phyloP scores from a whole-genome alignment of 2,113 vertebrate species.

The Serinus canaria region DNA sequence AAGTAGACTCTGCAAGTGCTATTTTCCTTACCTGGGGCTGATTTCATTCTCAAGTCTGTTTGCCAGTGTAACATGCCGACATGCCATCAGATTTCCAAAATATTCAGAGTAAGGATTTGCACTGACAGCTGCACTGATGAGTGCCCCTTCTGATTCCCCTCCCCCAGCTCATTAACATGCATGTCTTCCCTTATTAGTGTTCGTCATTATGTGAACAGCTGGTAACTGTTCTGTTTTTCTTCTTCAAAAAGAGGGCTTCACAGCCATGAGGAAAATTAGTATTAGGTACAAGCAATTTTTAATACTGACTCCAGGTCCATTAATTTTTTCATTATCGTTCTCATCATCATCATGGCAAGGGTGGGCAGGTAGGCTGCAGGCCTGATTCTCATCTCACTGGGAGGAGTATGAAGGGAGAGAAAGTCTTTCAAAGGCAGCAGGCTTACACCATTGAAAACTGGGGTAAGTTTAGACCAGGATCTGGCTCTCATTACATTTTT shows the following conservation, averaged over 20 bases:
- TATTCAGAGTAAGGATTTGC: not conserved
- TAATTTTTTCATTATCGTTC: conserved; percentile 35
- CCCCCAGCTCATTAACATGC: conserved; percentile 45
- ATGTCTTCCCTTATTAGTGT: conserved; percentile 40
- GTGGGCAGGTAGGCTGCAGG: not conserved
- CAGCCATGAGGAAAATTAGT: conserved; percentile 24
- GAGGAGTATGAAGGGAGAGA: not conserved
- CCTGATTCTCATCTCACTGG: not conserved
- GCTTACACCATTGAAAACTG: not conserved
- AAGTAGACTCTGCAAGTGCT: not conserved
- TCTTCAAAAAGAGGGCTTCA: conserved; percentile 25
- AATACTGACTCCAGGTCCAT: conserved; percentile 42
- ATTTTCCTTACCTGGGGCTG: not conserved
- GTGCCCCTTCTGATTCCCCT: not conserved
- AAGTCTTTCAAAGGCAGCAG: not conserved
- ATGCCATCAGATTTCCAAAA: not conserved
- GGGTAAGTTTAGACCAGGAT: not conserved
- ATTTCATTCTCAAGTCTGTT: not conserved
- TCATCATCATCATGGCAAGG: conserved; percentile 29
- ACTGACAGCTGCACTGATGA: conserved; percentile 9
- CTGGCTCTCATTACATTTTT: not conserved
- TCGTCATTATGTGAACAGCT: conserved; percentile 55
- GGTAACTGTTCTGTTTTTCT: conserved; percentile 51
- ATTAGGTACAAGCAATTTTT: conserved; percentile 39
- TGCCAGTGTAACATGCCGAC: not conserved